Conservation (phyloP, 2,888 invertebrate species). For the Parascotia fuliginaria region DNA sequence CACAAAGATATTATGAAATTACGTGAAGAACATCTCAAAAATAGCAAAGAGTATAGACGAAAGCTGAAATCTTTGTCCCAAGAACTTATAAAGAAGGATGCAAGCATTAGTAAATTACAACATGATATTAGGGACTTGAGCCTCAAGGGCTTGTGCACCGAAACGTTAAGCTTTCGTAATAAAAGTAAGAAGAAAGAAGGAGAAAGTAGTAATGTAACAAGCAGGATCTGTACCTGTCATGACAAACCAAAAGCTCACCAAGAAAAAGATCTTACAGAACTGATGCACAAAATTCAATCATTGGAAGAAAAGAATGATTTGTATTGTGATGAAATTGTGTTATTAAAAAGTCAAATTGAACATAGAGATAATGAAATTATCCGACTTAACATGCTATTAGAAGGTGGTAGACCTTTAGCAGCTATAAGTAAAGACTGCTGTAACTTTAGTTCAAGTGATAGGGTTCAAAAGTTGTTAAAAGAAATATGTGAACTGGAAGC, state of each 20-base stretch:
- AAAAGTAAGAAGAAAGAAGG: slow-evolving; percentile 70
- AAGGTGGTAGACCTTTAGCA: slow-evolving; percentile 89
- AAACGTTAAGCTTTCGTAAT: slow-evolving; percentile 75
- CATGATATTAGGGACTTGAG: slow-evolving; percentile 76
- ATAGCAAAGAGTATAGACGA: slow-evolving; percentile 85
- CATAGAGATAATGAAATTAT: slow-evolving; percentile 89
- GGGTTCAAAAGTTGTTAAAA: slow-evolving; percentile 85
- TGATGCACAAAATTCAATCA: slow-evolving; percentile 72
- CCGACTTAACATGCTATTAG: slow-evolving; percentile 88
- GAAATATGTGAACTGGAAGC: slow-evolving; percentile 87
- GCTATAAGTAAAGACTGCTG: slow-evolving; percentile 89
- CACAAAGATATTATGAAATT: slow-evolving; percentile 88
- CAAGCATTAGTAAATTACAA: slow-evolving; percentile 70
- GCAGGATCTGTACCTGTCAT: slow-evolving; percentile 59
- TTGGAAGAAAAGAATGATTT: slow-evolving; percentile 76
- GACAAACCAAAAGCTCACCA: slow-evolving; percentile 57
- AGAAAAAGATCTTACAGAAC: slow-evolving; percentile 74
- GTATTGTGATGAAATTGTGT: slow-evolving; percentile 68
- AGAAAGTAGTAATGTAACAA: slow-evolving; percentile 46
- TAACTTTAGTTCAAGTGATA: slow-evolving; percentile 84
- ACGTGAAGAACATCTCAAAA: slow-evolving; percentile 87
- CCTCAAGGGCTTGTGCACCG: slow-evolving; percentile 76
- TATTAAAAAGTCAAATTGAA: slow-evolving; percentile 73
- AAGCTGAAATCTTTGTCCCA: slow-evolving; percentile 87
- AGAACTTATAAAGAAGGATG: slow-evolving; percentile 85